Evolutionary conservation across 2,113 vertebrate species (phyloP), one percentile per base, ranked within the genome.

Genomic region (Limnothrissa miodon): DNA sequence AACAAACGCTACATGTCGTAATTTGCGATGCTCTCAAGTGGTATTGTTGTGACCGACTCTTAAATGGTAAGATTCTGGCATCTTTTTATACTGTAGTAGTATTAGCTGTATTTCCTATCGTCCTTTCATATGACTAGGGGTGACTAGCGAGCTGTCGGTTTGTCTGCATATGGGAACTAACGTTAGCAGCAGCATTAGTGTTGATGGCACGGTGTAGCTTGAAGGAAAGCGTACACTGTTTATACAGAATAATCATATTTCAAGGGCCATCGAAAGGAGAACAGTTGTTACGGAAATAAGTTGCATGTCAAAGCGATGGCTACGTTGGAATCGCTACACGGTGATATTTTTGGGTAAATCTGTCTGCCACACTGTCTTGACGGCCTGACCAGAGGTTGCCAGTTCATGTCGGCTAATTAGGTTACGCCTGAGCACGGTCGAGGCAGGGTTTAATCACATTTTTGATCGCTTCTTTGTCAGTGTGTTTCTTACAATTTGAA

Each of bases 31-130:
- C 78, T 89, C 88, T 87, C 89, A 81, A 89, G 83, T 88, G 91
- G 85, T 91, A 93, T 93, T 90, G 86, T 90, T 85, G 87, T 92
- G 90, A 91, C 91, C 93, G 91, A 93, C 89, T 86, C 90, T 86
- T 92, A 92, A 90, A 95, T 93, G 95, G 95, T 95, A 92, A 94
- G 95, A 93, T 92, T 90, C 83, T 88, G 82, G 62, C 81, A 17
- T 87, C 90, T 90, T 82, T 83, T 86, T 78, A 84, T 84, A 82
- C 86, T 87, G 86, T 85, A 59, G 83, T 83, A 46, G 79, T 82
- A 87, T 85, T 85, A 84, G 88, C 90, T 86, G 89, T 90, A 85
- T 89, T 87, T 79, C 86, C 85, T 85, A 87, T 86, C 80, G 86
- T 48, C 48, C 45, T 81, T 86, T 87, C 80, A 84, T 74, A 74